These are phyloP conservation scores for Mythimna vitellina DNA, from an alignment of 2,888 invertebrate genomes.

Conservation along the genomic window DNA sequence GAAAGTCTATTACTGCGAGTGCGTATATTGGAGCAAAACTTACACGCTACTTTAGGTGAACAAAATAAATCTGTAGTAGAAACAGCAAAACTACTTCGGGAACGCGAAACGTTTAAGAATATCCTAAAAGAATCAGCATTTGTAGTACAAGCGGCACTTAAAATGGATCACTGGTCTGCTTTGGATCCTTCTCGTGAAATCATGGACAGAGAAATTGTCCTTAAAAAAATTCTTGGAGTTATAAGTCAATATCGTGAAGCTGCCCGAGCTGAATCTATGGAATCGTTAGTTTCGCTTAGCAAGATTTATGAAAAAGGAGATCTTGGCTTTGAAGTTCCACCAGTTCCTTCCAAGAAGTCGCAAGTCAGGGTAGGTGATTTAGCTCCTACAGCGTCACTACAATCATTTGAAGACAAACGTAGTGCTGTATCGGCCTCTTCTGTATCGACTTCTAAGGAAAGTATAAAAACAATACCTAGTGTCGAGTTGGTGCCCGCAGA, in stretches of 20 bases:
- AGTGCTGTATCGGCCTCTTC: slow-evolving; percentile 6
- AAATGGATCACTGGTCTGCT: slow-evolving; percentile 85
- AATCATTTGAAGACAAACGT: slow-evolving; percentile 35
- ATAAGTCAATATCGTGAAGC: slow-evolving; percentile 82
- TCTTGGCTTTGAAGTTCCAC: slow-evolving; percentile 92
- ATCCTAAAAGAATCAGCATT: slow-evolving; percentile 91
- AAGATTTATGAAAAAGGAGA: slow-evolving; percentile 92
- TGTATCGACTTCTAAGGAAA: slow-evolving; percentile 70
- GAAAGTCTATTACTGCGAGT: slow-evolving; percentile 85
- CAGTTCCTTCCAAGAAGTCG: slow-evolving; percentile 30
- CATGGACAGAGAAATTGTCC: slow-evolving; percentile 84
- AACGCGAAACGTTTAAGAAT: slow-evolving; percentile 89
- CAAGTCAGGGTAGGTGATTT: neutral
- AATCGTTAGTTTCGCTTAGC: slow-evolving; percentile 87
- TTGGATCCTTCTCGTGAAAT: slow-evolving; percentile 82
- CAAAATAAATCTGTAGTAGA: slow-evolving; percentile 86
- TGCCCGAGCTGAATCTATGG: slow-evolving; percentile 81
- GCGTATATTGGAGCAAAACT: slow-evolving; percentile 89
- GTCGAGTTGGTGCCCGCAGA: slow-evolving; percentile 75
- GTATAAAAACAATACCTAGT: slow-evolving; percentile 84
- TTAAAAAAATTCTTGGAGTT: slow-evolving; percentile 90
- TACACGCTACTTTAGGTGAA: slow-evolving; percentile 87
- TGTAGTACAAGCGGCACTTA: slow-evolving; percentile 91
- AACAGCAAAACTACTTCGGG: slow-evolving; percentile 85
- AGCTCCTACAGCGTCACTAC: slow-evolving; percentile 4